Evolutionary conservation across 2,888 invertebrate genomes (phyloP).

Genomic region (Margaritifera margaritifera): DNA sequence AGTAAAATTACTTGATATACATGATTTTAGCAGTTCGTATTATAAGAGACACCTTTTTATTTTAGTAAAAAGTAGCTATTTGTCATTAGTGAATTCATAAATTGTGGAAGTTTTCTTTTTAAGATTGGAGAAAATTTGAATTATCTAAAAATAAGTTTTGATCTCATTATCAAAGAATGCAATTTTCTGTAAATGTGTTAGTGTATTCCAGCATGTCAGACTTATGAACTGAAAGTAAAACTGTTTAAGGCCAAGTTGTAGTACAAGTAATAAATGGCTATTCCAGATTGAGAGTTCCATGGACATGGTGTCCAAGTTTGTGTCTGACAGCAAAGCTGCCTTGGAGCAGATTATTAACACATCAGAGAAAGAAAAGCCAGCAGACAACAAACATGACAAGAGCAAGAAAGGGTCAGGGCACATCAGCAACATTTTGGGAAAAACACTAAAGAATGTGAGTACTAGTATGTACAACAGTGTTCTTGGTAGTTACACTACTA

Average conservation of each 20-base stretch:
- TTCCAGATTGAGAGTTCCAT: conserved; percentile 79
- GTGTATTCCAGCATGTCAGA: neutral
- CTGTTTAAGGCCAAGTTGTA: neutral
- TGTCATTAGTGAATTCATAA: no score
- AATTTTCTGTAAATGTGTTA: neutral
- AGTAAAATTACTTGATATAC: no score
- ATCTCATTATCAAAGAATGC: no score
- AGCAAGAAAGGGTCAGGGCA: conserved; percentile 53
- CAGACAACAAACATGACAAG: conserved; percentile 50
- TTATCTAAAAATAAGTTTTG: no score
- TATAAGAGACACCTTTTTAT: no score
- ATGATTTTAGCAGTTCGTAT: no score
- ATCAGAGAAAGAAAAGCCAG: conserved; percentile 59
- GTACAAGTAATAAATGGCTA: neutral
- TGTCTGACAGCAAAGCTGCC: conserved; percentile 78
- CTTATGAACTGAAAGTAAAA: neutral
- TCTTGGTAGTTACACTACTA: neutral
- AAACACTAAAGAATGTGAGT: conserved; percentile 72
- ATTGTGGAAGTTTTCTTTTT: no score
- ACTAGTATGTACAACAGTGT: neutral
- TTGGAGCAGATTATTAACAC: conserved; percentile 77
- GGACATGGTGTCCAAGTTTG: conserved; percentile 77
- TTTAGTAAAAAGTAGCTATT: no score
- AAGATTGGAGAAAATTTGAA: no score
- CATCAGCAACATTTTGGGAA: conserved; percentile 72